Base-by-base conservation (phyloP, 2,797 vertebrate species). In the Glyptemys insculpta region DNA sequence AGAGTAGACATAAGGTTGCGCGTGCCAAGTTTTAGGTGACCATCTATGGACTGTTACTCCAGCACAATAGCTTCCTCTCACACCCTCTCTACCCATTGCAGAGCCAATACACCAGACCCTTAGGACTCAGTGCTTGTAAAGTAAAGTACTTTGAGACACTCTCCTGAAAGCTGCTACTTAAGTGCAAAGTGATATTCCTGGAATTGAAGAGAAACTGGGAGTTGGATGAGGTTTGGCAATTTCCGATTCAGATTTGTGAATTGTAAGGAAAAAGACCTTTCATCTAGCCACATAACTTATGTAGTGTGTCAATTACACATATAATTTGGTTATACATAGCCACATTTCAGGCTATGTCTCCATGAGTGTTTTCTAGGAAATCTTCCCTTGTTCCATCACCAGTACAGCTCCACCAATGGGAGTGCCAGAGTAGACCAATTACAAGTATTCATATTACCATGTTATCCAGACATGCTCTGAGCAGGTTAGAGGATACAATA, bases 261-360 rank as follows among this genome's bases (percentile, higher is more conserved):
- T 76, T 47, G 11, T 76, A 47, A 76, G 27, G 25, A 49, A 47
- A 76, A 76, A 37, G 25, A 16, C 44, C 44, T 16, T 76, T 47
- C 23, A 76, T 29, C 25, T 80, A 81, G 12, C 37, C 1, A 0
- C 12, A 1, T 37, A 90, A 81, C 1, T 0, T 5, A 74, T 14
- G 37, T 8, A 91, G 89, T 47, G 62, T 16, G 10, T 65, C 12
- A 80, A 14, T 18, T 23, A 95, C 87, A 76, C 12, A 29, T 1
- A 87, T 78, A 74, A 78, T 19, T 86, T 81, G 1, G 52, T 72
- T 86, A 81, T 50, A 85, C 2, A 12, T 72, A 41, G n/a, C 4
- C 3, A 3, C 25, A 83, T 62, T 34, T 91, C 56, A 96, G 79
- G 62, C 29, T 81, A 12, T 31, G 83, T 79, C 1, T 85, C 4